Percentiles rank a stretch among this genome's conserved stretches.
These are phyloP conservation scores for Tenebrio molitor DNA, from an alignment of 1,140 invertebrate genomes.

Conservation along the genomic window DNA sequence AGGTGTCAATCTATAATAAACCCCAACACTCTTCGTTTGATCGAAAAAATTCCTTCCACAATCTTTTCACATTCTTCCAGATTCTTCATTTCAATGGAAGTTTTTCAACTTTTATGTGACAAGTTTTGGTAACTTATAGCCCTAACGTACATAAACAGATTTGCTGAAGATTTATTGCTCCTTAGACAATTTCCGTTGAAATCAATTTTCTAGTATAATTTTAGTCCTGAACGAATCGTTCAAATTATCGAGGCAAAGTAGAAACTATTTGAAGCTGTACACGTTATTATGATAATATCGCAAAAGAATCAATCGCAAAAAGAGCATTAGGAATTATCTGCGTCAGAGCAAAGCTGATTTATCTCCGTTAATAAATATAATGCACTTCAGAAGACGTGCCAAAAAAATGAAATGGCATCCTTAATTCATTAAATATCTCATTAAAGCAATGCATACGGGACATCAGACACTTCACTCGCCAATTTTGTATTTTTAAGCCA, in stretches of 20 bases:
- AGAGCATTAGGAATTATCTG: constrained; percentile 5
- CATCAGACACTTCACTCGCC: constrained; percentile 12
- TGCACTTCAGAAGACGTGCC: constrained; percentile 30
- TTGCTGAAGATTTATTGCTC: too few species aligned
- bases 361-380: constrained; percentile 26
- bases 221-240: too few species aligned
- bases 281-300: constrained; percentile 1
- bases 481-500: constrained; percentile 12
- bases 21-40: too few species aligned
- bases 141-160: too few species aligned
- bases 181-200: too few species aligned
- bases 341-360: constrained; percentile 29
- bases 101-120: too few species aligned
- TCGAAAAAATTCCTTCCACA: too few species aligned
- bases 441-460: constrained; percentile 16
- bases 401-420: constrained; percentile 31
- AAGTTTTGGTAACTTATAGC: too few species aligned
- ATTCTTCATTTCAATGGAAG: too few species aligned
- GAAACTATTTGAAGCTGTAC: background rate
- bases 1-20: constrained; percentile 19
- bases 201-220: too few species aligned
- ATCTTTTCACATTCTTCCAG: too few species aligned
- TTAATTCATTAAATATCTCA: constrained; percentile 38
- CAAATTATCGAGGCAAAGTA: too few species aligned
- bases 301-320: constrained; percentile 5